These are phyloP conservation scores for Dasysyrphus tricinctus DNA, from an alignment of 2,888 invertebrate species.

Conservation along the genomic window DNA sequence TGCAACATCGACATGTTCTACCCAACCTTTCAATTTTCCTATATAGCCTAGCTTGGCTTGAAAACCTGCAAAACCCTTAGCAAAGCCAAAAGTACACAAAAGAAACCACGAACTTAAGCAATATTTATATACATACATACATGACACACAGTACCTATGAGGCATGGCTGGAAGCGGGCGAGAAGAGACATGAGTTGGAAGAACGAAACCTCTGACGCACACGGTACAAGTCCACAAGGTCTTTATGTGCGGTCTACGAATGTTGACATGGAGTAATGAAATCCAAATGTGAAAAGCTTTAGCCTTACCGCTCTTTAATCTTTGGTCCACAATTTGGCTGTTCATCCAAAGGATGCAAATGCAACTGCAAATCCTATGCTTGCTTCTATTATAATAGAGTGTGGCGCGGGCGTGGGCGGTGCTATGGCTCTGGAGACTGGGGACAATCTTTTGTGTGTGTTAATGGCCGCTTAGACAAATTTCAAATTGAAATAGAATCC, in stretches of 20 bases:
- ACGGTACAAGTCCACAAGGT: constrained; percentile 44
- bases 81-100: constrained; percentile 32
- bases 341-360: constrained; percentile 3
- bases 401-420: no score
- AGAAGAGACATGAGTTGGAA: neutral
- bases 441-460: constrained; percentile 16
- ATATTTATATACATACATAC: constrained; percentile 29
- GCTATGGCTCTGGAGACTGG: neutral
- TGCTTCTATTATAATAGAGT: neutral
- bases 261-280: constrained; percentile 69
- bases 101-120: constrained; percentile 47
- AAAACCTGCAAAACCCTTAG: constrained; percentile 34
- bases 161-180: neutral
- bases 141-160: neutral
- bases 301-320: constrained; percentile 58
- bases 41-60: neutral
- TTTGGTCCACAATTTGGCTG: constrained; percentile 16
- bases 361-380: constrained; percentile 30
- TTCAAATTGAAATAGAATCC: constrained; percentile 19
- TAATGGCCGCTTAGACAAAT: constrained; percentile 26
- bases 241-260: constrained; percentile 43
- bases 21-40: neutral
- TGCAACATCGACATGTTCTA: constrained; percentile 57
- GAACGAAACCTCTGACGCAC: constrained; percentile 23
- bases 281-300: constrained; percentile 55